Evolutionary conservation across 37 sponge, comb jelly and placozoan species (phyloP).

Genomic region (Beroe ovata): DNA sequence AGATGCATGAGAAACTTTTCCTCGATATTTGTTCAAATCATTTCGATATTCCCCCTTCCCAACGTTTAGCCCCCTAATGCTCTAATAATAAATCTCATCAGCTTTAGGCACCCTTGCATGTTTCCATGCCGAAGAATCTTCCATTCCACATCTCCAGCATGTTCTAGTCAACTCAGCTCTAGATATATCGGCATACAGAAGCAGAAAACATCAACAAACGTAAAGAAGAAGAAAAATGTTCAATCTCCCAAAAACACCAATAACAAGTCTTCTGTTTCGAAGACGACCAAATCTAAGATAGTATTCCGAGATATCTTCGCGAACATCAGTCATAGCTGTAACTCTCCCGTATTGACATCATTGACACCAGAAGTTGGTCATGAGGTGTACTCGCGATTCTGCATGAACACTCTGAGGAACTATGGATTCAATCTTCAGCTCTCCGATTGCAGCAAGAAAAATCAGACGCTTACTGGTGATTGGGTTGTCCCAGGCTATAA

Average conservation of each 20-base stretch:
- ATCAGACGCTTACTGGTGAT: neutral
- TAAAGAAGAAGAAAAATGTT: slow-evolving; percentile 1
- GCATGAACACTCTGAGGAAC: slow-evolving; percentile 19
- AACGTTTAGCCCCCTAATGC: too few species aligned
- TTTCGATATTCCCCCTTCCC: too few species aligned
- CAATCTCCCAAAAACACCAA: neutral
- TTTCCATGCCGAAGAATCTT: neutral
- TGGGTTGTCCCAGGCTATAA: neutral
- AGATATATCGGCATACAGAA: slow-evolving; percentile 22
- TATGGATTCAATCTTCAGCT: slow-evolving; percentile 22
- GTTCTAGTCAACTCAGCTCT: neutral
- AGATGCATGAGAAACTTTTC: too few species aligned
- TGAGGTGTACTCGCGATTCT: slow-evolving; percentile 25
- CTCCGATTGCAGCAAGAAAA: neutral
- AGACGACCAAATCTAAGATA: neutral
- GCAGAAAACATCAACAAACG: neutral
- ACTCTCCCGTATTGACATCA: neutral
- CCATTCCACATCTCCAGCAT: neutral
- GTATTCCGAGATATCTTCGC: neutral
- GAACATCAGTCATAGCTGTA: neutral
- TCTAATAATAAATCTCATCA: too few species aligned
- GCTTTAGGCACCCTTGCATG: slow-evolving; percentile 3
- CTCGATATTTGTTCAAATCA: too few species aligned
- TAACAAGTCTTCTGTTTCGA: neutral
- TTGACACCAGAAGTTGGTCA: neutral